Conservation (phyloP, 2,888 invertebrate genomes). For the Pomacea canaliculata region DNA sequence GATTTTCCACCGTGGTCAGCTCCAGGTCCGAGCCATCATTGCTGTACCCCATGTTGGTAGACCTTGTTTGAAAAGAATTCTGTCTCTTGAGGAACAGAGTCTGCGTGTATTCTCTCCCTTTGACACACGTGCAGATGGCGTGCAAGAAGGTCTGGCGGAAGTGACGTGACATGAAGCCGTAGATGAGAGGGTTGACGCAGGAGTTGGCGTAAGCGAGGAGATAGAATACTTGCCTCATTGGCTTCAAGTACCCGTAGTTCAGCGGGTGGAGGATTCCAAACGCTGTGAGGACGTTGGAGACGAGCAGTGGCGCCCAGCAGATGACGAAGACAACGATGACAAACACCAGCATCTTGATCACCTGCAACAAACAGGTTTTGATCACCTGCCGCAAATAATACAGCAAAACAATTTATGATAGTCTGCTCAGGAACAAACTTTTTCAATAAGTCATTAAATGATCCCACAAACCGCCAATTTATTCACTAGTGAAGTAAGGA, state of each 20-base stretch:
- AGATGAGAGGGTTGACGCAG: conserved; percentile 81
- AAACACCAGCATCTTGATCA: conserved; percentile 80
- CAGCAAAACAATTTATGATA: background rate
- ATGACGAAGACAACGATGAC: conserved; percentile 79
- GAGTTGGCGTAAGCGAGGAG: conserved; percentile 81
- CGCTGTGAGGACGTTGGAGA: conserved; percentile 78
- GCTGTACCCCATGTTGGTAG: conserved; percentile 21
- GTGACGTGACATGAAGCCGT: conserved; percentile 82
- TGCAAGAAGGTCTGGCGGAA: conserved; percentile 73
- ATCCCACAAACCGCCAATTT: too few relatives aligned
- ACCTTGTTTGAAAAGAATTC: conserved; percentile 24
- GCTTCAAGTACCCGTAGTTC: conserved; percentile 74
- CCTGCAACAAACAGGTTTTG: conserved; percentile 70
- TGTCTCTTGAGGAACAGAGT: conserved; percentile 28
- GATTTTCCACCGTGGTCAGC: conserved; percentile 9
- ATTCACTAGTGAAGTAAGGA: too few relatives aligned
- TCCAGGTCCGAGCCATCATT: conserved; percentile 16
- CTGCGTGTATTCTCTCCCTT: conserved; percentile 17
- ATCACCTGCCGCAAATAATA: background rate
- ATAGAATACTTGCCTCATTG: conserved; percentile 76
- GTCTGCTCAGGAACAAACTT: too few relatives aligned
- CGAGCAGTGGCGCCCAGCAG: conserved; percentile 79
- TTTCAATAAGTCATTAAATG: too few relatives aligned
- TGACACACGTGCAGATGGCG: conserved; percentile 45
- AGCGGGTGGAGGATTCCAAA: conserved; percentile 73